phyloP scores from a whole-genome alignment of 2,113 vertebrate genomes.

The Ptilonorhynchus violaceus region DNA sequence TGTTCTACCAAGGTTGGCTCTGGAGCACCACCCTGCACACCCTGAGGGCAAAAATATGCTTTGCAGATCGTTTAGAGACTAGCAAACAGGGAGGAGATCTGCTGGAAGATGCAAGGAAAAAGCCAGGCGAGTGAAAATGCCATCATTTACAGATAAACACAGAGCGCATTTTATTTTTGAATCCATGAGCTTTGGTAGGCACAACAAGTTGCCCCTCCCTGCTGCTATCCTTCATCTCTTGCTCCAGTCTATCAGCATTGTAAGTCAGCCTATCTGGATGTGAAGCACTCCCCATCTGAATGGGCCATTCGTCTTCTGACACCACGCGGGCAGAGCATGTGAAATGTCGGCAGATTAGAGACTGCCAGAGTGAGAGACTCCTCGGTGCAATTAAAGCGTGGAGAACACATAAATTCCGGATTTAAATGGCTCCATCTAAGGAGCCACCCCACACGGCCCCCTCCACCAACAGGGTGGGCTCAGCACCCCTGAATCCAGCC shows the following conservation, averaged over 20 bases:
- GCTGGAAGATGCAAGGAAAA: neutral
- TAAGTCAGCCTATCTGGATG: conserved; percentile 6
- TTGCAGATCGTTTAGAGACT: neutral
- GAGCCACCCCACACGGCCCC: fast-evolving
- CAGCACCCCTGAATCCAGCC: fast-evolving
- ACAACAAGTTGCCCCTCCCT: neutral
- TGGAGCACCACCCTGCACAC: conserved; percentile 13
- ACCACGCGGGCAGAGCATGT: neutral
- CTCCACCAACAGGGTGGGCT: neutral
- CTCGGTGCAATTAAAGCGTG: conserved; percentile 51
- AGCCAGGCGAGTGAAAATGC: neutral
- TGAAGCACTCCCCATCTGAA: conserved; percentile 31
- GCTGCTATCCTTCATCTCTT: conserved; percentile 18
- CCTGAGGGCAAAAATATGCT: neutral
- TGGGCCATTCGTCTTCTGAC: conserved; percentile 42
- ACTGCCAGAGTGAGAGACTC: conserved; percentile 29
- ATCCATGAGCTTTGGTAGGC: neutral
- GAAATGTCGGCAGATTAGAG: conserved; percentile 40
- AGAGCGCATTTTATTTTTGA: neutral
- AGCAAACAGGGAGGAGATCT: neutral
- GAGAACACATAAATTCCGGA: conserved; percentile 9
- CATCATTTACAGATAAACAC: conserved; percentile 13
- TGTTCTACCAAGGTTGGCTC: neutral
- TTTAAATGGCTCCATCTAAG: neutral
- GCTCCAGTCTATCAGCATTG: conserved; percentile 28